Evolutionary conservation across 2,888 invertebrate genomes (phyloP), one percentile per base, ranked within the genome.

Genomic region (Ditula angustiorana): DNA sequence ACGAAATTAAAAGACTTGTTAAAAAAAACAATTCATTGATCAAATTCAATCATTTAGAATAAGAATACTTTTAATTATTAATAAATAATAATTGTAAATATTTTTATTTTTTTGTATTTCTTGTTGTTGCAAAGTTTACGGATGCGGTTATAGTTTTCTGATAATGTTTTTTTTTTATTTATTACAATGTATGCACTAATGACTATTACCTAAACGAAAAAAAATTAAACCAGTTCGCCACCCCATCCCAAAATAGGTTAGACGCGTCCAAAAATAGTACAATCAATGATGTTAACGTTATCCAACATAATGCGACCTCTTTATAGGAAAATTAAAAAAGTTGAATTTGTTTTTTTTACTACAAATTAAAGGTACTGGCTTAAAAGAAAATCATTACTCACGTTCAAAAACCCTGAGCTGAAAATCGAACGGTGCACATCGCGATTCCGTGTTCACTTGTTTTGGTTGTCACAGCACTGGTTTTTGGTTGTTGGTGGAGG

Each of bases 331-430:
- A 16, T n/a, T 30, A 2, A 19, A 19, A 5, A n/a, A n/a, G 2
- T 3, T n/a, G n/a, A 19, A 41, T 2, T 19, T 41, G 41, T 1
- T 33, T n/a, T 26, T 49, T 13, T 26, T 8, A 49, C 11, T 8
- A n/a, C 5, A 35, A 55, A n/a, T 16, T 3, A 41, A 19, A 10
- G 41, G 7, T 33, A 57, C 16, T 13, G 13, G 46, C 21, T 46
- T 19, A 74, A 75, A 74, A 74, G 47, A 81, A 85, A 88, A 87
- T 88, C 84, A 77, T 85, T 85, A 87, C 87, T 85, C 69, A 88
- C 88, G 37, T 68, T 35, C 64, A 71, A 67, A 44, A 64, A 26
- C 67, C 67, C 53, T 44, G 46, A 21, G 49, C 21, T 26, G 49
- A 55, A 13, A 49, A 61, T 68, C 64, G 56, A 67, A 33, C 64